Percentiles rank a stretch among this genome's conserved stretches.
These are phyloP conservation scores for Oegoconia quadripuncta DNA, from an alignment of 2,888 invertebrate genomes.

Conservation along the genomic window DNA sequence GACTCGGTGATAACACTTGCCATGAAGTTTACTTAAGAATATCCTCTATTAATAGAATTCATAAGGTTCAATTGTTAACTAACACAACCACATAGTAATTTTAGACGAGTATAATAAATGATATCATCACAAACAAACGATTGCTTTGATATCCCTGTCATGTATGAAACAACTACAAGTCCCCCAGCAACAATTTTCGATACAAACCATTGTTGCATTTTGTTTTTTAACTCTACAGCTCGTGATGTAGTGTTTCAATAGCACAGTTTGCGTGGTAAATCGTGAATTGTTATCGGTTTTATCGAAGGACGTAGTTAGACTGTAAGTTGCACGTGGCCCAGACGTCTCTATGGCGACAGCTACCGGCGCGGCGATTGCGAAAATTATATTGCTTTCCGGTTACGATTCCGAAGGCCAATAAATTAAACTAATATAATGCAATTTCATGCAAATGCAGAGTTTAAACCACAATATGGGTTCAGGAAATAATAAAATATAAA, in stretches of 20 bases:
- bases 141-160: no score
- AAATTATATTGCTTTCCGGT: slow-evolving; percentile 31
- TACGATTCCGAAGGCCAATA: slow-evolving; percentile 20
- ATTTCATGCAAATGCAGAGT: slow-evolving; percentile 7
- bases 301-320: background rate
- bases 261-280: background rate
- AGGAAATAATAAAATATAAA: no score
- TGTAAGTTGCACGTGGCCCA: slow-evolving; percentile 17
- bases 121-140: no score
- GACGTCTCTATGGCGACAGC: slow-evolving; percentile 39
- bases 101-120: no score
- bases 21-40: no score
- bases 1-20: background rate
- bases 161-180: no score
- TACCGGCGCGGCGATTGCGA: slow-evolving; percentile 31
- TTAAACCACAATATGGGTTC: no score
- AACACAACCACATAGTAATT: no score
- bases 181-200: no score
- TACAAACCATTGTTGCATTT: no score
- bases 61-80: background rate
- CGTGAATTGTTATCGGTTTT: slow-evolving; percentile 5
- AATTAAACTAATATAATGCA: slow-evolving; percentile 7
- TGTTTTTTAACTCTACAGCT: no score
- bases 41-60: no score
- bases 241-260: background rate